These are phyloP conservation scores for Urophycis tenuis DNA, from an alignment of 2,797 vertebrate genomes.

Conservation along the genomic window DNA sequence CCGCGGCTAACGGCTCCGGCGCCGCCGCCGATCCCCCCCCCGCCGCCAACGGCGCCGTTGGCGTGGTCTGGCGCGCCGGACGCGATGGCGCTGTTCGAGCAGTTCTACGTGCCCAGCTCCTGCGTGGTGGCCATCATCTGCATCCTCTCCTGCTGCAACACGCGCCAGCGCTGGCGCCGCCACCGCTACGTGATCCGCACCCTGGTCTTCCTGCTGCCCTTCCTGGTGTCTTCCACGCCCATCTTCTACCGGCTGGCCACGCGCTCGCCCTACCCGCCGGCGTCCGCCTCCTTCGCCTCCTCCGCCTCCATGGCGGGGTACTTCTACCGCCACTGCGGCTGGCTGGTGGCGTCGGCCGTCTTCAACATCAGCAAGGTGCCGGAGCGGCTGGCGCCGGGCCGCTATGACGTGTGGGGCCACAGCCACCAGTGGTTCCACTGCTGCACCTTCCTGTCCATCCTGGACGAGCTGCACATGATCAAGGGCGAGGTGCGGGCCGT, in stretches of 20 bases:
- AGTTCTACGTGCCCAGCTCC: constrained; percentile 68
- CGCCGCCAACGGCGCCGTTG: constrained; percentile 7
- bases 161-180: constrained; percentile 68
- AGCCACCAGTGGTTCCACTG: constrained; percentile 80
- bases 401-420: constrained; percentile 77
- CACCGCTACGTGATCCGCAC: constrained; percentile 76
- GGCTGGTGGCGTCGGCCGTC: constrained; percentile 71
- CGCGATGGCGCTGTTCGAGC: constrained; percentile 59
- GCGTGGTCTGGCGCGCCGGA: constrained; percentile 20
- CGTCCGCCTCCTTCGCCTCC: constrained; percentile 40
- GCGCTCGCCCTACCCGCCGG: constrained; percentile 44
- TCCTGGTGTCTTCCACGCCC: constrained; percentile 70
- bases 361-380: constrained; percentile 79
- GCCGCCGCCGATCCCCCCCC: background rate
- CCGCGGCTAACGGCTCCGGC: constrained; percentile 37
- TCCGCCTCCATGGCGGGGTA: constrained; percentile 54
- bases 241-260: constrained; percentile 73
- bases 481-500: constrained; percentile 67
- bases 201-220: constrained; percentile 74
- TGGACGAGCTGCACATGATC: constrained; percentile 78
- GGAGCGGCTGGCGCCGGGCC: constrained; percentile 67
- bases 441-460: constrained; percentile 77
- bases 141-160: constrained; percentile 74
- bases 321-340: constrained; percentile 75
- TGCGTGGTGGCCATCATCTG: constrained; percentile 72